Percentiles rank a stretch among this genome's conserved stretches.
Conservation (phyloP, 2,797 vertebrate species). For the Acanthurus tractus region DNA sequence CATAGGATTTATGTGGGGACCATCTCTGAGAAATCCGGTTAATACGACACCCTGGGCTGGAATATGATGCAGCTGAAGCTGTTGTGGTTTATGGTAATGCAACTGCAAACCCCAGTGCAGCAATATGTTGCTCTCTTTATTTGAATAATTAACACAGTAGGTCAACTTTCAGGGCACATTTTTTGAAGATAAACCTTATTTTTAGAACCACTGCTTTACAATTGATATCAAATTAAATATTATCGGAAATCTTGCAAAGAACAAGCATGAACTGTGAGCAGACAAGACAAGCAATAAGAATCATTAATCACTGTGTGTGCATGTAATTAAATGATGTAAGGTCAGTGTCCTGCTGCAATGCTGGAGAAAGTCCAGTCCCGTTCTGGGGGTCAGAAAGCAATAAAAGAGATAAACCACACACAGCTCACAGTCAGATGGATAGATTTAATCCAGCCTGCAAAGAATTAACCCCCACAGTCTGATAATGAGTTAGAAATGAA, state of each 20-base stretch:
- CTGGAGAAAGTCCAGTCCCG: constrained; percentile 46
- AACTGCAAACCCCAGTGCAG: constrained; percentile 17
- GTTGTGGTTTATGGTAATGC: constrained; percentile 55
- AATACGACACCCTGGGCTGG: constrained; percentile 59
- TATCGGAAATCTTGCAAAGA: background rate
- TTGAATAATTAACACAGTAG: constrained; percentile 19
- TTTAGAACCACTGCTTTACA: background rate
- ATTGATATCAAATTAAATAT: background rate
- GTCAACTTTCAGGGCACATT: background rate
- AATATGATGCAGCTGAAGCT: constrained; percentile 47
- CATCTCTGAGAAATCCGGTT: constrained; percentile 72
- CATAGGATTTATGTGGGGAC: constrained; percentile 62
- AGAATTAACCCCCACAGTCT: constrained; percentile 65
- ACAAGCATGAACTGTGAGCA: background rate
- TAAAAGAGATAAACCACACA: constrained; percentile 55
- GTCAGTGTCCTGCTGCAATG: constrained; percentile 35
- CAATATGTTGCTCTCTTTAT: constrained; percentile 32
- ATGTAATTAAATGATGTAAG: constrained; percentile 39
- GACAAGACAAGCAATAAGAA: constrained; percentile 5
- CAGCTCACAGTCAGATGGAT: constrained; percentile 53
- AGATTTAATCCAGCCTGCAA: constrained; percentile 65
- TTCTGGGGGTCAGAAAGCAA: constrained; percentile 34
- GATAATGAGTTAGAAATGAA: constrained; percentile 55
- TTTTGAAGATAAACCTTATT: background rate
- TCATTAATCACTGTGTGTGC: constrained; percentile 16